These are phyloP conservation scores for Petrocephalus microphthalmus DNA, from an alignment of 2,113 vertebrate genomes.

Conservation along the genomic window DNA sequence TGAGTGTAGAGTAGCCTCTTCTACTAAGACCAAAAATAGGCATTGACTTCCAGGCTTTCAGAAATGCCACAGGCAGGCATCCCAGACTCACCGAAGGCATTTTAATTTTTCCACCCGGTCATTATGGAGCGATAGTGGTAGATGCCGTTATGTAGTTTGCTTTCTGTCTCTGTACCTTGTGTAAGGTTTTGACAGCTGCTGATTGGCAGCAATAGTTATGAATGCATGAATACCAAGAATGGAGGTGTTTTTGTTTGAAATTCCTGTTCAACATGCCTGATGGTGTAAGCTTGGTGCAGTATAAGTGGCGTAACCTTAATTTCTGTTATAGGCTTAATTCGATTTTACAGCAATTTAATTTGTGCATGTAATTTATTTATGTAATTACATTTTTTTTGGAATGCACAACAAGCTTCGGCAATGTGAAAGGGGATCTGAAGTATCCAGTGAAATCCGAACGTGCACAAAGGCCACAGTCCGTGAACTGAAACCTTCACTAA, in stretches of 20 bases:
- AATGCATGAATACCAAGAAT: neutral
- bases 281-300: no score
- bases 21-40: neutral
- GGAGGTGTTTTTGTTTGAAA: neutral
- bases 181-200: neutral
- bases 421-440: neutral
- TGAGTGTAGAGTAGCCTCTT: neutral
- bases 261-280: neutral
- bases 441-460: neutral
- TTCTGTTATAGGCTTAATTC: neutral
- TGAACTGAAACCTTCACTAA: neutral
- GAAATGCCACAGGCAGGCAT: neutral
- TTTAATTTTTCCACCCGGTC: neutral
- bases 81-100: neutral
- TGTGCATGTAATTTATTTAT: neutral
- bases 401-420: neutral
- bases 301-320: neutral
- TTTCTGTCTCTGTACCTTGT: neutral
- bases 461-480: neutral
- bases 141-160: neutral
- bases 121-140: slow-evolving; percentile 26
- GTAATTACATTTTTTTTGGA: neutral
- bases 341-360: neutral
- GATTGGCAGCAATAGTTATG: neutral
- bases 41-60: neutral